A percentile compares a stretch with the other conserved stretches of the same genome.
Conservation (phyloP, 2,113 vertebrate species). For the Colinus virginianus region DNA sequence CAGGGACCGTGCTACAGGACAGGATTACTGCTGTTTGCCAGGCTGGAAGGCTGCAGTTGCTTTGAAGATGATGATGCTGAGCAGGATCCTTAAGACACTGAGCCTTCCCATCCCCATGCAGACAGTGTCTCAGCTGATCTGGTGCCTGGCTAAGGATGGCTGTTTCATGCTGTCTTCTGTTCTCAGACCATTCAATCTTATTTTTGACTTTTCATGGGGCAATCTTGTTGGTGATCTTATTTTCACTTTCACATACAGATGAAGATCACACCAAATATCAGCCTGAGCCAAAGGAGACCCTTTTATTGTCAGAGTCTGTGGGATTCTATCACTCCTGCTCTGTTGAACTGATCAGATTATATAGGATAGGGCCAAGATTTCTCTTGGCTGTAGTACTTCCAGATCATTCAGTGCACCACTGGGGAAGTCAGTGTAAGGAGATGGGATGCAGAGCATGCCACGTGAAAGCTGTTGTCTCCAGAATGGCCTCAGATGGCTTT, state of each 20-base stretch:
- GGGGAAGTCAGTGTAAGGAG: background rate
- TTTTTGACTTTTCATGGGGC: background rate
- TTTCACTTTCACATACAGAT: background rate
- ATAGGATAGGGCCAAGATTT: conserved; percentile 43
- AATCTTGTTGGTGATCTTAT: background rate
- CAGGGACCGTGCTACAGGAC: background rate
- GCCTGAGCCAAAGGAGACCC: conserved; percentile 22
- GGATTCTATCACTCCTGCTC: conserved; percentile 24
- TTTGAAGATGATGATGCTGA: background rate
- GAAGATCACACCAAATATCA: background rate
- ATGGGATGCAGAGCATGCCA: background rate
- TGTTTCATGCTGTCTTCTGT: background rate
- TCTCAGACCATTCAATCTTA: background rate
- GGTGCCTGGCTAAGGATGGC: background rate
- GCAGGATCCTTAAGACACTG: background rate
- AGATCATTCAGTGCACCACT: background rate
- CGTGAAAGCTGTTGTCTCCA: background rate
- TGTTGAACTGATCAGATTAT: conserved; percentile 41
- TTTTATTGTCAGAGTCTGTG: background rate
- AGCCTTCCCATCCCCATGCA: background rate
- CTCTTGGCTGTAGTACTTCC: conserved; percentile 36
- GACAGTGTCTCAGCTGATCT: background rate
- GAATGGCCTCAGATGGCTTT: background rate
- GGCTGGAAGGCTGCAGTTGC: background rate
- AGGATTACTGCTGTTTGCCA: background rate